phyloP scores from a whole-genome alignment of 2,797 vertebrate genomes.

The Pangasius macronema region DNA sequence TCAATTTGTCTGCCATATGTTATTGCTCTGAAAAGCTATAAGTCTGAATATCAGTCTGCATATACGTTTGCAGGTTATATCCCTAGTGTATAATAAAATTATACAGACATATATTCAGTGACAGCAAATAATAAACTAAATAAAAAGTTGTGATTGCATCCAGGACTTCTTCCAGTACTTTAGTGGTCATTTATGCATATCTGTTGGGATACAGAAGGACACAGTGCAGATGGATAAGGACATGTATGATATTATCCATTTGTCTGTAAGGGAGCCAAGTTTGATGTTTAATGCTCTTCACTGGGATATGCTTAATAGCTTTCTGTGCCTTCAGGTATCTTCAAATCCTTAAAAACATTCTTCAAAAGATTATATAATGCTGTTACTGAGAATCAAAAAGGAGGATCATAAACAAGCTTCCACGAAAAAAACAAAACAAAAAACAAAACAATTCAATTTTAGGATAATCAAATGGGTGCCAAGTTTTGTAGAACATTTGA shows the following conservation, averaged over 20 bases:
- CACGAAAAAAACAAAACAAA: not conserved
- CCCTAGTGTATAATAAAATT: not conserved
- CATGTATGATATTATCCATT: slow-evolving; percentile 32
- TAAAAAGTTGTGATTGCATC: slow-evolving; percentile 26
- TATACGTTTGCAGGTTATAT: not conserved
- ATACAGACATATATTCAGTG: not conserved
- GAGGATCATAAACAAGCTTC: not conserved
- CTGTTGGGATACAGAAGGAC: slow-evolving; percentile 17
- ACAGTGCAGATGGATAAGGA: slow-evolving; percentile 43
- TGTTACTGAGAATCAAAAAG: not conserved
- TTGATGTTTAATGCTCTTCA: slow-evolving; percentile 25
- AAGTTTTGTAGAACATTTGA: not conserved
- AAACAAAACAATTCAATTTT: not conserved
- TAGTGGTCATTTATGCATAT: slow-evolving; percentile 8
- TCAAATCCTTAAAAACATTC: slow-evolving; percentile 4
- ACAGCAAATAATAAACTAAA: slow-evolving; percentile 46
- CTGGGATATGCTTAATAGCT: slow-evolving; percentile 20
- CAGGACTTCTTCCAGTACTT: slow-evolving; percentile 31
- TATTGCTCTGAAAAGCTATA: slow-evolving; percentile 47
- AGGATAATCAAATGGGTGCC: not conserved
- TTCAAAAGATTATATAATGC: slow-evolving; percentile 15
- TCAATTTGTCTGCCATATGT: slow-evolving; percentile 59
- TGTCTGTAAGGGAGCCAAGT: slow-evolving; percentile 32
- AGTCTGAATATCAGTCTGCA: slow-evolving; percentile 6
- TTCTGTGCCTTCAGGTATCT: slow-evolving; percentile 2